A percentile compares a stretch with the other conserved stretches of the same genome.
These are phyloP conservation scores for Athalia cordata DNA, from an alignment of 2,888 invertebrate genomes.

Conservation along the genomic window DNA sequence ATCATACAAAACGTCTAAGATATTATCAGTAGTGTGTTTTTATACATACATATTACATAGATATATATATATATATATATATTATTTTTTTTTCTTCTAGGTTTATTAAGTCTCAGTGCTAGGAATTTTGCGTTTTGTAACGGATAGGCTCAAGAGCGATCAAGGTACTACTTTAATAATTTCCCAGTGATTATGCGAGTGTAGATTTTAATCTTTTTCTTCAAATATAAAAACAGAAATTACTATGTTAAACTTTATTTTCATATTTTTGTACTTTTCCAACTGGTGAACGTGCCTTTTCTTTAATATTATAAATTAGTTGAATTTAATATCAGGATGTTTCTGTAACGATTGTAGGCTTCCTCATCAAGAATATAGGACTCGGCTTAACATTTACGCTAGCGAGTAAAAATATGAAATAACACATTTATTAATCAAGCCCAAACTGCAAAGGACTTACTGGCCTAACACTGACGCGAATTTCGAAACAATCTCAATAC, in stretches of 20 bases:
- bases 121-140: neutral
- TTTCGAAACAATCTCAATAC: constrained; percentile 15
- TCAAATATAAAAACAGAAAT: constrained; percentile 15
- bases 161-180: constrained; percentile 2
- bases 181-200: constrained; percentile 23
- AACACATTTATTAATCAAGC: neutral
- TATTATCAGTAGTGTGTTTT: neutral
- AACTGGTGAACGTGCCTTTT: constrained; percentile 42
- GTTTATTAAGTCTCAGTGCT: neutral
- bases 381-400: neutral
- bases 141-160: constrained; percentile 1
- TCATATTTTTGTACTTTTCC: constrained; percentile 41
- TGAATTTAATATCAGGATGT: constrained; percentile 27
- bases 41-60: neutral
- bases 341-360: constrained; percentile 1
- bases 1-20: neutral
- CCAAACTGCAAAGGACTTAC: constrained; percentile 12
- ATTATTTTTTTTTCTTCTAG: too few species aligned
- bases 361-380: neutral
- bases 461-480: constrained; percentile 13
- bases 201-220: constrained; percentile 4
- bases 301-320: constrained; percentile 29
- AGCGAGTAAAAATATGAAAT: constrained; percentile 1
- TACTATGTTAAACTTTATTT: constrained; percentile 21
- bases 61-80: too few species aligned